Conservation (phyloP, 2,888 invertebrate genomes). For the Pseudeuparius sepicola region DNA sequence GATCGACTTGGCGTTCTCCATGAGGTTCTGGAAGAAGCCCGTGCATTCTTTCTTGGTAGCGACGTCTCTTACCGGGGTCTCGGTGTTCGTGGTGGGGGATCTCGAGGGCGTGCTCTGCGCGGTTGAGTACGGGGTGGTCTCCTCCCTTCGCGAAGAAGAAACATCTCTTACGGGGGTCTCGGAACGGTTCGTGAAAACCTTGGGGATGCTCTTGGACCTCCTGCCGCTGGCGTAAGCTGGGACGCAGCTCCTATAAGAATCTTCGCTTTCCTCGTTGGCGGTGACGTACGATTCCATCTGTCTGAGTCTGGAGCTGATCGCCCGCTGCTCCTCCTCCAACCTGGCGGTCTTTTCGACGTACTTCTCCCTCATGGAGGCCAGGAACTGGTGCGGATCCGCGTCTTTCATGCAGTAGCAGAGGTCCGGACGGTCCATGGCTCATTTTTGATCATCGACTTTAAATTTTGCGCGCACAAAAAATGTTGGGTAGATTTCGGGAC, state of each 20-base stretch:
- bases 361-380: conserved; percentile 15
- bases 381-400: conserved; percentile 17
- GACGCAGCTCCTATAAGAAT: conserved; percentile 12
- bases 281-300: conserved; percentile 14
- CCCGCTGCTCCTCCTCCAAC: conserved; percentile 15
- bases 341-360: conserved; percentile 16
- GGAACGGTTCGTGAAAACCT: conserved; percentile 12
- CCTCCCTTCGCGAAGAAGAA: too few species aligned
- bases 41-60: too few species aligned
- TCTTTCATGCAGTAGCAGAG: conserved; percentile 15
- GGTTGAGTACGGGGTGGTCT: too few species aligned
- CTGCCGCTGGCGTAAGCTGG: background rate
- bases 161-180: conserved; percentile 17
- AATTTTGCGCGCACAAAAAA: too few species aligned
- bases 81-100: too few species aligned
- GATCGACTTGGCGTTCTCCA: conserved; percentile 28
- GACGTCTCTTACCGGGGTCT: too few species aligned
- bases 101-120: too few species aligned
- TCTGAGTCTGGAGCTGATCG: conserved; percentile 16
- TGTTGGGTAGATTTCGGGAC: too few species aligned
- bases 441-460: too few species aligned
- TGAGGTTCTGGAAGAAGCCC: conserved; percentile 27
- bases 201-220: conserved; percentile 10
- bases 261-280: too few species aligned
- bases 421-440: conserved; percentile 14